phyloP scores from a whole-genome alignment of 1,140 invertebrate genomes.

The Papilio polyxenes region DNA sequence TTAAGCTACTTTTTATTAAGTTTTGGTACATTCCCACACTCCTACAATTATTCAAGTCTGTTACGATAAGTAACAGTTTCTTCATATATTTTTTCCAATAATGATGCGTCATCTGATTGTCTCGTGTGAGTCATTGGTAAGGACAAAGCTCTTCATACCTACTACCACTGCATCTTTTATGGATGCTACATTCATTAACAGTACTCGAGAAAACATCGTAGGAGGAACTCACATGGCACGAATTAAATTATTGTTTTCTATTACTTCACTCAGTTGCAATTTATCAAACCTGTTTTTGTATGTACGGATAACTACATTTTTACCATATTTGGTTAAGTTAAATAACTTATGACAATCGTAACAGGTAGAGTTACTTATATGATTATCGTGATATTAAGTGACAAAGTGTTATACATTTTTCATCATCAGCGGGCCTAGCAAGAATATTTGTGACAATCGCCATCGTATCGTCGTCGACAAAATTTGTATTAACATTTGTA shows the following conservation, averaged over 20 bases:
- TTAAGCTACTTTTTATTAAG: not conserved
- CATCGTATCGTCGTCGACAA: too few species aligned
- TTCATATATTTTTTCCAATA: constrained; percentile 2
- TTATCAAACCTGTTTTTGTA: not conserved
- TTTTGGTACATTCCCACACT: not conserved
- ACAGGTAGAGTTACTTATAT: not conserved
- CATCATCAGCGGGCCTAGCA: not conserved
- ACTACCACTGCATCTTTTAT: constrained; percentile 14
- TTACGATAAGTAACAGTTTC: not conserved
- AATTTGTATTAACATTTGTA: too few species aligned
- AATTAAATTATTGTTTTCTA: not conserved
- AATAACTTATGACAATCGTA: not conserved
- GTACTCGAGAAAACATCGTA: not conserved
- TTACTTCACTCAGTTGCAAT: not conserved
- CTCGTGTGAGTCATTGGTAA: constrained; percentile 7
- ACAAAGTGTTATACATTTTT: not conserved
- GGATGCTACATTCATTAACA: not conserved
- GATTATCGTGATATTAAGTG: too few species aligned
- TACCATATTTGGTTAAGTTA: not conserved
- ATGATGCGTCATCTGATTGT: not conserved
- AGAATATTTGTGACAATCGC: too few species aligned
- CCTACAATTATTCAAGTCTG: not conserved
- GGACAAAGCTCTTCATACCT: constrained; percentile 2
- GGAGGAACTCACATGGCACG: not conserved
- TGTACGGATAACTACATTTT: not conserved